Conservation (phyloP, 2,888 invertebrate genomes). For the Hirtodrosophila trivittata region DNA sequence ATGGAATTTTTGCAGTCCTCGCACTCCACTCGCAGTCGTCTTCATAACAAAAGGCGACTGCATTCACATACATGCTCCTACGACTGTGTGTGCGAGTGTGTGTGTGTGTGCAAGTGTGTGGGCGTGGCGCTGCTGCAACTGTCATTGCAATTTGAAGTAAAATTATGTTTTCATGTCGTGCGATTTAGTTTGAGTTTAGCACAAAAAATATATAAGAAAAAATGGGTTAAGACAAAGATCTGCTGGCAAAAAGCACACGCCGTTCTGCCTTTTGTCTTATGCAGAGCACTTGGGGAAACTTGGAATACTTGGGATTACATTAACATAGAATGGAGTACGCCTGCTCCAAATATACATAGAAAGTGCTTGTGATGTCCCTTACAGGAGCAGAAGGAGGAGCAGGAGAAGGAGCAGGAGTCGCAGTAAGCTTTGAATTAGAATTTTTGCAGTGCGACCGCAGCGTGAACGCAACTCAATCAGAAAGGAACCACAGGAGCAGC, state of each 20-base stretch:
- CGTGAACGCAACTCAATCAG: slow-evolving; percentile 36
- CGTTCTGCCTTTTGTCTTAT: slow-evolving; percentile 41
- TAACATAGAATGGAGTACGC: slow-evolving; percentile 13
- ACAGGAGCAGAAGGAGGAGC: neutral
- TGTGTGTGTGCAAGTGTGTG: slow-evolving; percentile 48
- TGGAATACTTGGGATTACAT: slow-evolving; percentile 36
- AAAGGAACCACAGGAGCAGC: slow-evolving; percentile 25
- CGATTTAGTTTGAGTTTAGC: slow-evolving; percentile 61
- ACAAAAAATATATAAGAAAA: slow-evolving; percentile 25
- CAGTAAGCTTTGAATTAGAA: slow-evolving; percentile 9
- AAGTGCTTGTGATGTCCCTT: slow-evolving; percentile 22
- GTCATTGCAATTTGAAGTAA: slow-evolving; percentile 75
- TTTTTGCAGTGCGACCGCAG: slow-evolving; percentile 11
- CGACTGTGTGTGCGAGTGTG: slow-evolving; percentile 30
- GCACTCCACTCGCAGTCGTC: no score
- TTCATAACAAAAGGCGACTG: slow-evolving; percentile 56
- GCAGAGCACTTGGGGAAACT: slow-evolving; percentile 29
- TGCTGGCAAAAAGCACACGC: slow-evolving; percentile 32
- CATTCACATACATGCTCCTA: slow-evolving; percentile 13
- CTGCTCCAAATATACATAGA: no score
- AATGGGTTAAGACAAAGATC: slow-evolving; percentile 56
- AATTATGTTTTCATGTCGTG: slow-evolving; percentile 79
- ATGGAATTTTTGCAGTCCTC: slow-evolving; percentile 74
- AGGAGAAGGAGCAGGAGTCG: no score
- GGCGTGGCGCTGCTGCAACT: slow-evolving; percentile 67